These are phyloP conservation scores for Stomatorhinus walkeri DNA, from an alignment of 2,797 vertebrate genomes.

Conservation along the genomic window DNA sequence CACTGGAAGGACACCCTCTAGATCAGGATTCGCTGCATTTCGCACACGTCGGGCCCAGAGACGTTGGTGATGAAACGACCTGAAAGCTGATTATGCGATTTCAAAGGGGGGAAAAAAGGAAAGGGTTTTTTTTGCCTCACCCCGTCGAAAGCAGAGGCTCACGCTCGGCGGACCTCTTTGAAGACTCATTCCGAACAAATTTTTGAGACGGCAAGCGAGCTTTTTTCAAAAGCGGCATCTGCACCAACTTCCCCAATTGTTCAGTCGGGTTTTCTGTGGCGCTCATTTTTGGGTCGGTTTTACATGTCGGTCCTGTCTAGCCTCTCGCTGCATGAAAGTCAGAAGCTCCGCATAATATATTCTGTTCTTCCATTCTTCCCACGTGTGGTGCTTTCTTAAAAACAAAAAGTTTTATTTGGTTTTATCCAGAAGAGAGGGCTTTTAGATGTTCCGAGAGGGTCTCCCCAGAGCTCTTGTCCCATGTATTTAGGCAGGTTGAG, in stretches of 20 bases:
- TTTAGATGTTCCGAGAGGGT: neutral
- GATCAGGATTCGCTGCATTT: neutral
- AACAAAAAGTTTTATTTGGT: neutral
- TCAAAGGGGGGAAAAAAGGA: conserved; percentile 33
- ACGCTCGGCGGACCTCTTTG: conserved; percentile 57
- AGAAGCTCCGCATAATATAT: neutral
- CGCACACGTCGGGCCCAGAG: neutral
- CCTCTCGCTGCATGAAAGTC: neutral
- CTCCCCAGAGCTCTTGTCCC: neutral
- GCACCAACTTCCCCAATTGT: neutral
- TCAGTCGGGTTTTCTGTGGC: neutral
- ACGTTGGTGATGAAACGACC: conserved; percentile 30
- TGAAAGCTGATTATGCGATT: conserved; percentile 41
- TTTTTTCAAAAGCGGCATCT: neutral
- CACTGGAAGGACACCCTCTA: neutral
- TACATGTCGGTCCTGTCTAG: neutral
- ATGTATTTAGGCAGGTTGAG: neutral
- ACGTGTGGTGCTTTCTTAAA: neutral
- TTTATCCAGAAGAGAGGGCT: neutral
- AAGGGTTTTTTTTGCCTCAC: conserved; percentile 50
- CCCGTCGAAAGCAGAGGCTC: conserved; percentile 42
- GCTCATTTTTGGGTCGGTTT: neutral
- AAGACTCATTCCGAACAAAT: conserved; percentile 60
- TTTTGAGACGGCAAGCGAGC: conserved; percentile 24
- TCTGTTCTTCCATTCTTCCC: neutral